These are phyloP conservation scores for Urocynchramus pylzowi DNA, from an alignment of 2,113 vertebrate genomes.

Conservation along the genomic window DNA sequence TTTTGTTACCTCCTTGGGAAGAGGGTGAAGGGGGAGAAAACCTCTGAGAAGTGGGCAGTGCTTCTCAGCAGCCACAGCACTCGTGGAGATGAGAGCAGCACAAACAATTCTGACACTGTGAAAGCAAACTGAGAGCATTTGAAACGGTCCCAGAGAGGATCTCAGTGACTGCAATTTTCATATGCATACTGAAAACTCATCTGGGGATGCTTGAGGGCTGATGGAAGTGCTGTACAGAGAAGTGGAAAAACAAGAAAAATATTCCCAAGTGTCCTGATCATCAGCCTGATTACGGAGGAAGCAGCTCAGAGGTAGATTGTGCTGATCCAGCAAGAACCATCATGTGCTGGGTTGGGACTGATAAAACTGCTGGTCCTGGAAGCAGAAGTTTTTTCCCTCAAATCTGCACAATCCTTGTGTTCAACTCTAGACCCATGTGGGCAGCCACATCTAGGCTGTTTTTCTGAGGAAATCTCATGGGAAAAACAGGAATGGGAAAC, in stretches of 20 bases:
- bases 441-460: not conserved
- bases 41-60: not conserved
- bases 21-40: fast-evolving
- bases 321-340: not conserved
- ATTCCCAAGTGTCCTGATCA: not conserved
- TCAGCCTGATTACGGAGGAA: not conserved
- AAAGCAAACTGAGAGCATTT: not conserved
- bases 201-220: not conserved
- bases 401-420: not conserved
- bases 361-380: not conserved
- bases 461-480: not conserved
- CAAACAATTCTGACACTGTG: not conserved
- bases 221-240: not conserved
- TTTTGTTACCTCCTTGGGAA: not conserved
- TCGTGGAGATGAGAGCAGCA: not conserved
- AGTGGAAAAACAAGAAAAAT: not conserved
- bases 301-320: not conserved
- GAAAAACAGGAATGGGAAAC: not conserved
- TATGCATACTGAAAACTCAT: not conserved
- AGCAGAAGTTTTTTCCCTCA: not conserved
- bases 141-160: fast-evolving
- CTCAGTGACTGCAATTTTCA: not conserved
- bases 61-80: not conserved
- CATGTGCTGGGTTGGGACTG: not conserved
- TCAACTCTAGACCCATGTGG: not conserved